These are phyloP conservation scores for Argynnis bischoffii DNA, from an alignment of 2,888 invertebrate genomes.

Conservation along the genomic window DNA sequence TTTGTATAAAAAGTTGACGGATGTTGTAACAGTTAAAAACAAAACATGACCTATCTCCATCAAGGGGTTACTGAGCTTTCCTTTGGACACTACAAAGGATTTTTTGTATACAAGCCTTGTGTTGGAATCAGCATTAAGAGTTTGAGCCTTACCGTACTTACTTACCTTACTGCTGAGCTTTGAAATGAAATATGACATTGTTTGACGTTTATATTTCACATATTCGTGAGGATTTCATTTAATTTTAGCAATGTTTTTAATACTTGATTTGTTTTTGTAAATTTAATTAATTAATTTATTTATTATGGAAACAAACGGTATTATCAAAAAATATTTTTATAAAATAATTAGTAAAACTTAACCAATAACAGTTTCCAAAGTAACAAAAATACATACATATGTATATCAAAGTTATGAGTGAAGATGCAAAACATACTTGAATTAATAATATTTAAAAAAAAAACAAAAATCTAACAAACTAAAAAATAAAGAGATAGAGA, in stretches of 20 bases:
- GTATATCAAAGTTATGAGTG: no score
- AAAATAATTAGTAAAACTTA: no score
- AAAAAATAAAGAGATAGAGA: no score
- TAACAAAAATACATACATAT: no score
- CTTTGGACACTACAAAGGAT: slow-evolving; percentile 25
- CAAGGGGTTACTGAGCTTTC: slow-evolving; percentile 32
- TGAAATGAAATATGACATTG: background rate
- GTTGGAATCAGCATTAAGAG: background rate
- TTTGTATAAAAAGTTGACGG: background rate
- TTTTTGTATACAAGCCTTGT: slow-evolving; percentile 15
- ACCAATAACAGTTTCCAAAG: no score
- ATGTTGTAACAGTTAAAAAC: slow-evolving; percentile 19
- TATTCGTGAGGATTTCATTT: background rate
- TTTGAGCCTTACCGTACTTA: slow-evolving; percentile 2
- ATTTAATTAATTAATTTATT: no score
- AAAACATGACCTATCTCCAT: slow-evolving; percentile 39
- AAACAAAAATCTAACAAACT: no score
- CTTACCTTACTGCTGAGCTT: background rate
- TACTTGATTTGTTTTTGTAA: no score
- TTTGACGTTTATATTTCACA: background rate
- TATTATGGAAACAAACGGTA: no score
- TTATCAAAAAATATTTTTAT: no score
- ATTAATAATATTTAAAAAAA: no score
- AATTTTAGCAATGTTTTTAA: background rate
- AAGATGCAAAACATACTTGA: no score